These are phyloP conservation scores for Xenopus tropicalis DNA, from an alignment of 2,113 vertebrate species.

Conservation along the genomic window DNA sequence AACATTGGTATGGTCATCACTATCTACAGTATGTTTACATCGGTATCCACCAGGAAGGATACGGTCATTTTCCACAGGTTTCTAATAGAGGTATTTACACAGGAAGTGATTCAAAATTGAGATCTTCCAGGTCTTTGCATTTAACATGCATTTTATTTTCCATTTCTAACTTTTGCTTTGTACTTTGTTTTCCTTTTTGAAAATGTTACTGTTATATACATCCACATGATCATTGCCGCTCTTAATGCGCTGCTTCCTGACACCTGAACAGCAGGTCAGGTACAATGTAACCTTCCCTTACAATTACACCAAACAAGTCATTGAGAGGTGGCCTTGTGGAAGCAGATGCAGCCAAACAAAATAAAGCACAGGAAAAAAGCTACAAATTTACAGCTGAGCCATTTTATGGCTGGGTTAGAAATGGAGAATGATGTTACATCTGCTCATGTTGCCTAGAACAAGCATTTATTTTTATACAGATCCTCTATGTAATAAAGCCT, in stretches of 20 bases:
- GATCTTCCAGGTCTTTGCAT: slow-evolving; percentile 33
- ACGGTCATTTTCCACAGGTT: neutral
- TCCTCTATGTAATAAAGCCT: neutral
- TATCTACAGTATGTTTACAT: neutral
- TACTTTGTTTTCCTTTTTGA: slow-evolving; percentile 3
- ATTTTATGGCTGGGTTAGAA: neutral
- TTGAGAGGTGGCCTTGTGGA: slow-evolving; percentile 16
- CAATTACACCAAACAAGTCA: slow-evolving; percentile 1
- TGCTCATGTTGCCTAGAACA: too few species aligned
- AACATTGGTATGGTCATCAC: too few species aligned
- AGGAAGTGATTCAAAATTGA: slow-evolving; percentile 35
- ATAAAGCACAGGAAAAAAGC: slow-evolving; percentile 8
- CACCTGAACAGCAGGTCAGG: slow-evolving; percentile 30
- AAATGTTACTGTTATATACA: slow-evolving; percentile 31
- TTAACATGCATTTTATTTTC: slow-evolving; percentile 27
- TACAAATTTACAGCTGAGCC: neutral
- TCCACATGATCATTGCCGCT: neutral
- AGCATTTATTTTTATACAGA: too few species aligned
- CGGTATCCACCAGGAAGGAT: neutral
- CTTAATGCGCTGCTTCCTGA: slow-evolving; percentile 29
- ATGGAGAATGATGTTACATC: too few species aligned
- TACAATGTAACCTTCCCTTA: slow-evolving; percentile 15
- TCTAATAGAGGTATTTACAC: slow-evolving; percentile 5
- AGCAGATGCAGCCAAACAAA: slow-evolving; percentile 38
- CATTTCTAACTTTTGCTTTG: slow-evolving; percentile 23